Evolutionary conservation across 2,797 vertebrate genomes (phyloP).

Genomic region (Takifugu ocellatus): DNA sequence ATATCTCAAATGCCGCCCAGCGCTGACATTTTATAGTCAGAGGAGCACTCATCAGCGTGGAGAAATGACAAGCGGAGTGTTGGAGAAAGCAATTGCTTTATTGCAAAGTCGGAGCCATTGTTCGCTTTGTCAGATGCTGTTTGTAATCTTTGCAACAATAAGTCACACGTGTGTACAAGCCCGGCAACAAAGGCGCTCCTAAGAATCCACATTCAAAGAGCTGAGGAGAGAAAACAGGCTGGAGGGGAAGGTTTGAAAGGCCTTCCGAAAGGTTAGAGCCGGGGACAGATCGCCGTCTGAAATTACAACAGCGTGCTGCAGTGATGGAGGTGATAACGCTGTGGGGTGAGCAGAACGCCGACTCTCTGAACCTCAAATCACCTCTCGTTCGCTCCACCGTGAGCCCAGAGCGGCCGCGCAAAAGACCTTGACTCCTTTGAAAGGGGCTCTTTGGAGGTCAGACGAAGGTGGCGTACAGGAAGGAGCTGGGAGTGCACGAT

Average conservation of each 20-base stretch:
- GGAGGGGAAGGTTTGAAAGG: slow-evolving; percentile 50
- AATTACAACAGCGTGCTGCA: slow-evolving; percentile 88
- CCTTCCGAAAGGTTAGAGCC: slow-evolving; percentile 71
- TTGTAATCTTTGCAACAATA: slow-evolving; percentile 18
- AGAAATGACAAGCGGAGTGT: slow-evolving; percentile 13
- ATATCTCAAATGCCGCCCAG: not conserved
- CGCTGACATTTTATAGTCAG: not conserved
- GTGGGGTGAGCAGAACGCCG: slow-evolving; percentile 66
- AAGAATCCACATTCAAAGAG: slow-evolving; percentile 29
- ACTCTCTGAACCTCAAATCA: slow-evolving; percentile 62
- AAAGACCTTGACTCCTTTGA: slow-evolving; percentile 79
- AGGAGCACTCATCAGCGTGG: slow-evolving; percentile 2
- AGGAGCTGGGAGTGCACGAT: slow-evolving; percentile 59
- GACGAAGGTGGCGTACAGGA: slow-evolving; percentile 80
- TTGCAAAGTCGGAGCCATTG: slow-evolving; percentile 3
- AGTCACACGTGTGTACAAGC: slow-evolving; percentile 14
- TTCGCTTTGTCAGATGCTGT: not conserved
- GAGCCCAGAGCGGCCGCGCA: slow-evolving; percentile 67
- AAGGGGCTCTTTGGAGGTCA: slow-evolving; percentile 78
- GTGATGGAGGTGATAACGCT: slow-evolving; percentile 85
- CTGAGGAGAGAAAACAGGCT: slow-evolving; percentile 33
- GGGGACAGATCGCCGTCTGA: slow-evolving; percentile 81
- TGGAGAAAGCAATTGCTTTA: slow-evolving; percentile 4
- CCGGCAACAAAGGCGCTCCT: slow-evolving; percentile 15
- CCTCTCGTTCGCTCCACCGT: slow-evolving; percentile 38